Evolutionary conservation across 2,113 vertebrate genomes (phyloP), one percentile per base, ranked within the genome.

Genomic region (Nematolebias whitei): DNA sequence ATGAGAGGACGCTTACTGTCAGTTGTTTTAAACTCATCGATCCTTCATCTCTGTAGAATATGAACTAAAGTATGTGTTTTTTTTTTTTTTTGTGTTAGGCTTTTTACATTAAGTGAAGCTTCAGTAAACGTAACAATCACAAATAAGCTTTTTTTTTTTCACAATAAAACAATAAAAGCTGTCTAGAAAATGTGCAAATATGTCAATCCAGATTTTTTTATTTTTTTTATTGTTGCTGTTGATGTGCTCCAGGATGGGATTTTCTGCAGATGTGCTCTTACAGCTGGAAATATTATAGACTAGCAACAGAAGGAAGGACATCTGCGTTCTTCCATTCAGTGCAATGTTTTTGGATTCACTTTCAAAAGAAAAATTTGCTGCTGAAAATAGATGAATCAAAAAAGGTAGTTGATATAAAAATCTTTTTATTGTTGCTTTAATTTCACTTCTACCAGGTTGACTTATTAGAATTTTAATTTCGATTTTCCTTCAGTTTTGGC

Each of bases 1-100:
- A 35, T 35, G 45, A 51, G 68, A 38, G 24, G 35, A 19, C 63
- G 58, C 26, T 40, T 59, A 12, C 61, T 39, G 53, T 22, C 44
- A 41, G 23, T 24, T 13, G 2, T 7, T 5, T 61, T 51, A 32
- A 39, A 26, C 26, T 32, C 22, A 47, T 29, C 29, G 14, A 50
- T 0, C 12, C 2, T 41, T 14, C 14, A 14, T 56, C 29, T 47
- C 18, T 1, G 18, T 45, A 49, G 22, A 32, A 14, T 19, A 22
- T 70, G 14, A 1, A 18, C 12, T 29, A 29, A 7, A 49, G 23
- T 18, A 9, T 13, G 1, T 32, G 19, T 66, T n/a, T 16, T 18
- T 53, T 12, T 11, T 2, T 49, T 22, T 5, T 20, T 0, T 22
- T 12, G 8, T 12, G 3, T 29, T 7, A 29, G 26, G 3, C 3